Base-by-base conservation (phyloP, 2,797 vertebrate species). In the Podarcis lilfordi region DNA sequence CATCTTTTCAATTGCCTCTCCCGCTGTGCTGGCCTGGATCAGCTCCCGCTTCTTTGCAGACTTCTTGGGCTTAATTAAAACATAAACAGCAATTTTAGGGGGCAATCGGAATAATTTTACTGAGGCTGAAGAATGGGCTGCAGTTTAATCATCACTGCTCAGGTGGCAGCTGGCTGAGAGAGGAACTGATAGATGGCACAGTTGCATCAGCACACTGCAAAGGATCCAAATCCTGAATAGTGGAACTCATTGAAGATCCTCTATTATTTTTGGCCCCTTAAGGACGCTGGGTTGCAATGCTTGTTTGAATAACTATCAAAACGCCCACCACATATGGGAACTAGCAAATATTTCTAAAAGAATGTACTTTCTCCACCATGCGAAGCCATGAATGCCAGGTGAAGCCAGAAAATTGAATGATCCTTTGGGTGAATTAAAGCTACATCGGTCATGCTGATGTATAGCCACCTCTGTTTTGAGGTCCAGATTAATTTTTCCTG, bases 1-100 rank as follows among this genome's bases (percentile, higher is more conserved):
- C 98, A 99, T 99, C 97, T 98, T 99, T 96, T 97, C 98, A 59
- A 99, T 99, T 94, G 98, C 99, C 94, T 99, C 98, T 75, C 98
- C 98, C 0, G 98, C 98, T 0, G 98, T 98, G 97, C 95, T 98
- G 90, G 98, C 98, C 77, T 96, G 96, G 96, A 99, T 98, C 0
- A 97, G 97, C 74, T 97, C 95, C 8, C 95, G 96, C 59, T 95
- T 98, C 95, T 95, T 98, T 13, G 88, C 64, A 0, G 97, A 93
- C 92, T 96, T 97, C 93, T 97, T 97, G 86, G 96, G 97, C 98
- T 98, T 93, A 77, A 95, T 40, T 71, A 92, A 94, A 94, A 96
- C 88, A 93, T 77, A 94, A 84, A 92, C 90, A 94, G 89, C 93
- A 87, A 88, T 93, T 64, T 92, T 75, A 92, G 90, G 89, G 40